These are phyloP conservation scores for Cataglyphis livida DNA, from an alignment of 2,888 invertebrate species.

Conservation along the genomic window DNA sequence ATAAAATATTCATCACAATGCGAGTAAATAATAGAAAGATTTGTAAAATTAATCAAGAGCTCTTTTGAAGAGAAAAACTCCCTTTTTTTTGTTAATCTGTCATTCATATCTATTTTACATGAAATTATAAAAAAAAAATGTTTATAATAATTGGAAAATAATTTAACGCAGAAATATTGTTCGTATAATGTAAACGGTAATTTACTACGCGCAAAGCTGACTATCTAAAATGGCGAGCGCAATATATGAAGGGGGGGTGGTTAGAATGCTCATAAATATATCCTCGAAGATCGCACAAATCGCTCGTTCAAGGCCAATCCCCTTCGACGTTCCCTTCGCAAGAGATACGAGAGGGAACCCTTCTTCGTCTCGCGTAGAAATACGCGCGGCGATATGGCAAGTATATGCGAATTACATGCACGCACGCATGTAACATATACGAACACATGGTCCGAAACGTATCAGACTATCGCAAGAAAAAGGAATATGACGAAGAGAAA, in stretches of 20 bases:
- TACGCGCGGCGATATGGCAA: conserved; percentile 65
- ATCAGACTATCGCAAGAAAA: conserved; percentile 65
- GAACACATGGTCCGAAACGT: conserved; percentile 65
- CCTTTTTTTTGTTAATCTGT: not conserved
- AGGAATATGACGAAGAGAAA: conserved; percentile 49
- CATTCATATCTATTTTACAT: not conserved
- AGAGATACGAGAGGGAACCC: conserved; percentile 74
- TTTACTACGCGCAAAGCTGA: conserved; percentile 40
- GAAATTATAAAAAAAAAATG: not conserved
- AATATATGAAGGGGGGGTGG: conserved; percentile 70
- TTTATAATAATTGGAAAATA: not conserved
- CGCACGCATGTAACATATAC: conserved; percentile 57
- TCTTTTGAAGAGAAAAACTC: not conserved
- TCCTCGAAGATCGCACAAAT: conserved; percentile 81
- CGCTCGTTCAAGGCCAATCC: conserved; percentile 79
- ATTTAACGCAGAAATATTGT: conserved; percentile 11
- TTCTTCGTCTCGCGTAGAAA: conserved; percentile 75
- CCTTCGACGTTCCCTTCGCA: conserved; percentile 69
- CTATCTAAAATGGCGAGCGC: conserved; percentile 54
- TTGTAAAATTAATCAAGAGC: not conserved
- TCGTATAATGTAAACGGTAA: conserved; percentile 55
- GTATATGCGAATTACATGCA: conserved; percentile 63
- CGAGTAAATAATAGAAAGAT: not conserved
- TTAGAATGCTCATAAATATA: conserved; percentile 81
- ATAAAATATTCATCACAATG: not conserved